A percentile compares a stretch with the other conserved stretches of the same genome.
phyloP scores from a whole-genome alignment of 2,888 invertebrate species.

The Noctua janthina region DNA sequence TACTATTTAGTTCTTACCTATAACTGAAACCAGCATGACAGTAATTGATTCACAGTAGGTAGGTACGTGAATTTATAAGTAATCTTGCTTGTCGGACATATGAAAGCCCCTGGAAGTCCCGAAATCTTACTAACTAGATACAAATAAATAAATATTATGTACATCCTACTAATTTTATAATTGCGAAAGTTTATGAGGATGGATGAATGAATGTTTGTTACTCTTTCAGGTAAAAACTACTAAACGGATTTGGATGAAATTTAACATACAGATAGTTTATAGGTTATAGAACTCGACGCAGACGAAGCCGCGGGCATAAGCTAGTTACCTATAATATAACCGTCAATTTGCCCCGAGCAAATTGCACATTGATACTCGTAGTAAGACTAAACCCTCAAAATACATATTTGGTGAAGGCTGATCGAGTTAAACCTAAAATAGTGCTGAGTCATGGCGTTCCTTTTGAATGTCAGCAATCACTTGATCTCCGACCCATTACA shows the following conservation, averaged over 20 bases:
- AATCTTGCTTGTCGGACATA: not conserved
- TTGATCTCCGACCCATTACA: not conserved
- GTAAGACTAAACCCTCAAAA: not conserved
- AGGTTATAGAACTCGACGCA: no score
- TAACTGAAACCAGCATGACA: not conserved
- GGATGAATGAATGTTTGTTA: no score
- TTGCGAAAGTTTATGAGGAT: no score
- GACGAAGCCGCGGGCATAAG: no score
- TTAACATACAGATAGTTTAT: no score
- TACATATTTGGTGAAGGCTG: not conserved
- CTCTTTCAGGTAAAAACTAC: no score
- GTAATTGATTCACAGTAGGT: not conserved
- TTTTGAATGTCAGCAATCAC: slow-evolving; percentile 1
- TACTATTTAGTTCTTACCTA: not conserved
- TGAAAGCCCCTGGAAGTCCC: no score
- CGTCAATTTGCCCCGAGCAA: not conserved
- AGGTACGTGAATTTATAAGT: not conserved
- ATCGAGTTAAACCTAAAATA: not conserved
- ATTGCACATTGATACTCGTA: not conserved
- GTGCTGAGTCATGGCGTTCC: not conserved
- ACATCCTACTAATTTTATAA: no score
- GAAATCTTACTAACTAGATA: no score
- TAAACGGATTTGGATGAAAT: no score
- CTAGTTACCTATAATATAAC: no score
- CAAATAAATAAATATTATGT: no score